Evolutionary conservation across 2,888 invertebrate species (phyloP), one percentile per base, ranked within the genome.

Genomic region (Drosophila formosana): DNA sequence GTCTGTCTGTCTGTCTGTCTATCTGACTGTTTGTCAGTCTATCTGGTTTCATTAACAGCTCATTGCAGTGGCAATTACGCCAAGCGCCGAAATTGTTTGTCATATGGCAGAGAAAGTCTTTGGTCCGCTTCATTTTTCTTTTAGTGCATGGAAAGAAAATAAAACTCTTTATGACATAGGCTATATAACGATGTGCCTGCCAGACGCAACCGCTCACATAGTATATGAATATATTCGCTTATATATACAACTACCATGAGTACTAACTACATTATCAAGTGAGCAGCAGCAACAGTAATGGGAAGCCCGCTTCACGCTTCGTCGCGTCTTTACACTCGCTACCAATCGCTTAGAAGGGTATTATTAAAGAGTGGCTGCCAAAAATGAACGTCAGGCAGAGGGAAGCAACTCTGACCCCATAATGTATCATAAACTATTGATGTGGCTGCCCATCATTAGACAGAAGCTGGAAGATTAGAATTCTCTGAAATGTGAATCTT

Each of bases 101-200:
- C 88, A 82, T 88, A 85, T 78, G 72, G 64, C 80, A 68, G 83
- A 88, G 88, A 88, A 84, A 84, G 88, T 86, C 78, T 70, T 69
- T 61, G 75, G 72, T 67, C 28, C 57, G 75, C 79, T 78, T 78
- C 72, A 75, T 75, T 78, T 78, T 78, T 75, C 78, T 68, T 79
- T 78, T 79, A 79, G 64, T 67, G 77, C 62, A 45, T 39, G 75
- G 47, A 28, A 66, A 62, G 71, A 63, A 70, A 71, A 75, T 64
- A 75, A 71, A 77, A 75, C 66, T 63, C 62, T 72, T 70, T 77
- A 80, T 80, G 82, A 77, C 83, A 80, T 53, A 51, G 53, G 34
- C 47, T 46, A 71, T 53, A 65, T 75, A 72, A 66, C 62, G 41
- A 74, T 50, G 56, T 51, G 52, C 45, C 46, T 51, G 52, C 45